phyloP scores from a whole-genome alignment of 2,888 invertebrate genomes.

The Metellina segmentata region DNA sequence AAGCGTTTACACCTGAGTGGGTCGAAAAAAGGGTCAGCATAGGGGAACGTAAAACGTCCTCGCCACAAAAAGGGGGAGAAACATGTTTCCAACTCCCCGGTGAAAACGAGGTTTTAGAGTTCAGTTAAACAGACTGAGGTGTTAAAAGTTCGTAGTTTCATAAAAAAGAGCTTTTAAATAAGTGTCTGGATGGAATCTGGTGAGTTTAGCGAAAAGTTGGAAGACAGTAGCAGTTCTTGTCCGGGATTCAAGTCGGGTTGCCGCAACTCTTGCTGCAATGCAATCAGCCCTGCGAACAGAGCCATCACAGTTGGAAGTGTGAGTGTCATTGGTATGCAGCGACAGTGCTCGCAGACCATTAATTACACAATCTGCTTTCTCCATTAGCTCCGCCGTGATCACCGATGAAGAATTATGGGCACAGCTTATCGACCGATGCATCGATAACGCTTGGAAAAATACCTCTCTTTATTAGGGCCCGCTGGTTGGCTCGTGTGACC shows the following conservation, averaged over 20 bases:
- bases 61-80: too few relatives aligned
- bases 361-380: constrained; percentile 26
- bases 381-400: not conserved
- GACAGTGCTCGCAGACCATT: constrained; percentile 1
- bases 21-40: too few relatives aligned
- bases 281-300: not conserved
- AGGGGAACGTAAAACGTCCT: too few relatives aligned
- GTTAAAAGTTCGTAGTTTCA: not conserved
- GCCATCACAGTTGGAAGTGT: constrained; percentile 36
- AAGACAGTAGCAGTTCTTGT: not conserved
- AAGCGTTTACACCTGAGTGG: too few relatives aligned
- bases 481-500: not conserved
- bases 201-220: constrained; percentile 1
- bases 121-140: not conserved
- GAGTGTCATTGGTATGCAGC: constrained; percentile 31
- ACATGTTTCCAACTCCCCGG: too few relatives aligned
- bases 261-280: not conserved
- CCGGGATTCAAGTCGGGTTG: not conserved
- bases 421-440: constrained; percentile 8
- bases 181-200: too few relatives aligned
- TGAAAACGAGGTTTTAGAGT: too few relatives aligned
- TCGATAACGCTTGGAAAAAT: constrained; percentile 20
- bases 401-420: constrained; percentile 18
- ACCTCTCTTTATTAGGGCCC: not conserved
- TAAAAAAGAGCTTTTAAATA: not conserved